These are phyloP conservation scores for Eufriesea mexicana DNA, from an alignment of 1,140 invertebrate species.

Conservation along the genomic window DNA sequence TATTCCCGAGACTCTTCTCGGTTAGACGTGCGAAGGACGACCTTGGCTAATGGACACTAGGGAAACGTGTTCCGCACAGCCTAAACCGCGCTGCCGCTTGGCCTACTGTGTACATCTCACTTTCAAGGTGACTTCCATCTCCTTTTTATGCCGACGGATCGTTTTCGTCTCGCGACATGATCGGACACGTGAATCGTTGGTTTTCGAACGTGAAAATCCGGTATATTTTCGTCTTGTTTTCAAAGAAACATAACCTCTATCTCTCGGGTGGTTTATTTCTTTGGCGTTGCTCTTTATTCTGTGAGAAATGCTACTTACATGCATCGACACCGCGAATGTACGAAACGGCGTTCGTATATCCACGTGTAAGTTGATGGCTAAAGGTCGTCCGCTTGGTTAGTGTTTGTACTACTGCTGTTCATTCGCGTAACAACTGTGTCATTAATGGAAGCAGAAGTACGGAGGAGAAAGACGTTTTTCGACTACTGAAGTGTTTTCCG, in stretches of 20 bases:
- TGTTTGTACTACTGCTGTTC: conserved; percentile 16
- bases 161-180: not conserved
- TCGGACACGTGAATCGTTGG: not conserved
- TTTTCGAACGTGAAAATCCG: not conserved
- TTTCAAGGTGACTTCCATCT: conserved; percentile 14
- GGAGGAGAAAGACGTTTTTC: not conserved
- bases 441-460: not conserved
- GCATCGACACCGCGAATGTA: not conserved
- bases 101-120: not conserved
- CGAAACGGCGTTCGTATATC: not conserved
- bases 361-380: conserved; percentile 1
- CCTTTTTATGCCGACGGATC: not conserved
- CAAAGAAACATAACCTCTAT: not conserved
- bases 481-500: too few relatives aligned
- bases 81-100: not conserved
- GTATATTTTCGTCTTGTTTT: not conserved
- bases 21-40: conserved; percentile 27
- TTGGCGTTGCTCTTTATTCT: not conserved
- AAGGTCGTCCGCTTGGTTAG: conserved; percentile 2
- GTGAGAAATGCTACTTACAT: too few relatives aligned
- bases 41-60: conserved; percentile 35
- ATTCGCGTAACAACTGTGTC: not conserved
- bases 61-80: conserved; percentile 10
- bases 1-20: conserved; percentile 1
- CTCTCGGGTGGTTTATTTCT: too few relatives aligned